Percentiles rank a stretch among this genome's conserved stretches.
Evolutionary conservation across 1,140 invertebrate genomes (phyloP).

Genomic region (Micrasema longulum): DNA sequence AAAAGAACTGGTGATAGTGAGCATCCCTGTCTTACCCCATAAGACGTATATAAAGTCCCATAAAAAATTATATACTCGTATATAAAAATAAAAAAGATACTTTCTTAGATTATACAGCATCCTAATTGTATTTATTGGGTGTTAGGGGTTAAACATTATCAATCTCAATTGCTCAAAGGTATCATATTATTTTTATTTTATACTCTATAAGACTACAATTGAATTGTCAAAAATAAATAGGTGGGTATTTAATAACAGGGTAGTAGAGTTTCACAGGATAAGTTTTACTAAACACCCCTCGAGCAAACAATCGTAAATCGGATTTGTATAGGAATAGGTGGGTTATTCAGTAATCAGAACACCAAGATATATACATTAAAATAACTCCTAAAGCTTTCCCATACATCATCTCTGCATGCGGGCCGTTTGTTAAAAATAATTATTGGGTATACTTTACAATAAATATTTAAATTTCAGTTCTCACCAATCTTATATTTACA

Average conservation of each 20-base stretch:
- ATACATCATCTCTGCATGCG: conserved; percentile 38
- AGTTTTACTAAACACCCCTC: neutral
- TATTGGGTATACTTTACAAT: conserved; percentile 18
- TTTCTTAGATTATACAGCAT: too few relatives aligned
- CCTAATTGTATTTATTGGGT: too few relatives aligned
- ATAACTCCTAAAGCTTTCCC: conserved; percentile 14
- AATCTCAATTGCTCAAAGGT: too few relatives aligned
- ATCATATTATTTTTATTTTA: too few relatives aligned
- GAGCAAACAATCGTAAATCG: neutral
- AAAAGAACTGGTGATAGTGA: too few relatives aligned
- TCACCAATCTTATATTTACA: conserved; percentile 30
- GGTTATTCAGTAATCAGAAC: neutral
- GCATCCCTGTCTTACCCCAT: too few relatives aligned
- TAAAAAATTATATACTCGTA: too few relatives aligned
- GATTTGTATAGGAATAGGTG: conserved; percentile 7
- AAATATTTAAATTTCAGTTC: conserved; percentile 24
- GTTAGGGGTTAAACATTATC: too few relatives aligned
- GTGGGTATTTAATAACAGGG: neutral
- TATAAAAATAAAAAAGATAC: too few relatives aligned
- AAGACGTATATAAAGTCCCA: too few relatives aligned
- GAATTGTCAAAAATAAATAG: neutral
- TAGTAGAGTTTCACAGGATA: neutral
- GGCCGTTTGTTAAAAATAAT: conserved; percentile 32
- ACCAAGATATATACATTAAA: neutral
- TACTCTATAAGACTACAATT: too few relatives aligned